Evolutionary conservation across 2,888 invertebrate species (phyloP).

Genomic region (Drosophila neotestacea): DNA sequence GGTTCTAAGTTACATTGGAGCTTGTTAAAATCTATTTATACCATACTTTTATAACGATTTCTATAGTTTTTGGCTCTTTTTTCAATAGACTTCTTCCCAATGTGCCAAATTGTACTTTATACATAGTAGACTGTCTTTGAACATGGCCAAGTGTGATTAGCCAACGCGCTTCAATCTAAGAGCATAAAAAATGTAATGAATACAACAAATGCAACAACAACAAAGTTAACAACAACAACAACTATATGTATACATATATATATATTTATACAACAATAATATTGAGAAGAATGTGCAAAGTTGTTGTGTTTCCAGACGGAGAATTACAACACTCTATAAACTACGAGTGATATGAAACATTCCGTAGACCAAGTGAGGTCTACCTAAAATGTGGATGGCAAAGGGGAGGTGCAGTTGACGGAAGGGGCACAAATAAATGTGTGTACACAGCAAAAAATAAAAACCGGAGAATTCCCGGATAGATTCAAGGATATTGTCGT

Average conservation of each 20-base stretch:
- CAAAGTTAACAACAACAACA: slow-evolving; percentile 7
- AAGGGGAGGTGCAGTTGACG: neutral
- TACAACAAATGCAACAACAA: slow-evolving; percentile 38
- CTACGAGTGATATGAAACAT: neutral
- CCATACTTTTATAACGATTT: too few species aligned
- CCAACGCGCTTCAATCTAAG: slow-evolving; percentile 53
- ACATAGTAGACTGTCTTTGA: neutral
- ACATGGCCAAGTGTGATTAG: slow-evolving; percentile 58
- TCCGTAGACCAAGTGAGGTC: slow-evolving; percentile 2
- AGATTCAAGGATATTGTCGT: too few species aligned
- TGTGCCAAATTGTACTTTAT: slow-evolving; percentile 23
- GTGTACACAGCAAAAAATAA: too few species aligned
- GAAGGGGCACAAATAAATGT: slow-evolving; percentile 5
- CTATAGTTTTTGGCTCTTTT: neutral
- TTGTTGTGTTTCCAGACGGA: slow-evolving; percentile 9
- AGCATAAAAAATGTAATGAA: slow-evolving; percentile 54
- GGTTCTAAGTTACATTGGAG: too few species aligned
- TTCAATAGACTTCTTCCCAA: slow-evolving; percentile 19
- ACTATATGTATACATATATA: neutral
- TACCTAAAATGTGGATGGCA: neutral
- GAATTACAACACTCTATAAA: slow-evolving; percentile 5
- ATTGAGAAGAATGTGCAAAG: slow-evolving; percentile 2
- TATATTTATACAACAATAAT: slow-evolving; percentile 1
- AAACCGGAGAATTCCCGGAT: too few species aligned
- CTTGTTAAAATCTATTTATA: too few species aligned